Evolutionary conservation across 2,888 invertebrate genomes (phyloP), one percentile per base, ranked within the genome.

Genomic region (Operophtera brumata): DNA sequence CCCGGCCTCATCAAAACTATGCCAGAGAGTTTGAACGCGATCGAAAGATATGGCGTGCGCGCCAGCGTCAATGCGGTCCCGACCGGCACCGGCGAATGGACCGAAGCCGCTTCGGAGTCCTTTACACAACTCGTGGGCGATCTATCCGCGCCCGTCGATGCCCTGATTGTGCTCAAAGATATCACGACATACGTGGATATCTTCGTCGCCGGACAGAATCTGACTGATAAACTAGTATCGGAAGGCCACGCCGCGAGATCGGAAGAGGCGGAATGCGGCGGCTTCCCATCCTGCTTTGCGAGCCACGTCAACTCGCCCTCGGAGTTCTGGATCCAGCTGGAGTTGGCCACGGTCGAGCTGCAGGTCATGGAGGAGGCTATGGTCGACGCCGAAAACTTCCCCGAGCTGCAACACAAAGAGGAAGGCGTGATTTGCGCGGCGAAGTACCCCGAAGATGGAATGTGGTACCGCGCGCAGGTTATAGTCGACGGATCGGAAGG

Each of bases 281-380:
- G 91, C 64, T 60, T 87, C 34, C 87, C 90, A 0, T 93, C 93
- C 0, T 94, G 95, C 57, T 95, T 93, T 71, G 93, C 96, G 0
- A 94, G 94, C 59, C 94, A 95, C 69, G 89, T 94, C 0, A 94
- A 94, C 73, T 93, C 94, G 0, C 93, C 95, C 0, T 91, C 92
- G 0, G 94, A 96, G 69, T 96, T 96, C 75, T 96, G 94, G 92
- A 91, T 96, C 13, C 96, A 96, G 70, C 86, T 95, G 58, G 95
- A 94, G 67, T 92, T 92, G n/a, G 84, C 88, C 0, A 74, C 87
- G 0, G 62, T 79, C 0, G 92, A 92, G 6, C 68, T 94, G 32
- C 92, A 93, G 57, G 72, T 91, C 8, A 91, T 94, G 75, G 91
- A 92, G 54, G 78, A 90, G 0, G 91, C 91, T 54, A 84, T 94